Base-by-base conservation (phyloP, 2,797 vertebrate genomes). In the Coracias cyanogaster region DNA sequence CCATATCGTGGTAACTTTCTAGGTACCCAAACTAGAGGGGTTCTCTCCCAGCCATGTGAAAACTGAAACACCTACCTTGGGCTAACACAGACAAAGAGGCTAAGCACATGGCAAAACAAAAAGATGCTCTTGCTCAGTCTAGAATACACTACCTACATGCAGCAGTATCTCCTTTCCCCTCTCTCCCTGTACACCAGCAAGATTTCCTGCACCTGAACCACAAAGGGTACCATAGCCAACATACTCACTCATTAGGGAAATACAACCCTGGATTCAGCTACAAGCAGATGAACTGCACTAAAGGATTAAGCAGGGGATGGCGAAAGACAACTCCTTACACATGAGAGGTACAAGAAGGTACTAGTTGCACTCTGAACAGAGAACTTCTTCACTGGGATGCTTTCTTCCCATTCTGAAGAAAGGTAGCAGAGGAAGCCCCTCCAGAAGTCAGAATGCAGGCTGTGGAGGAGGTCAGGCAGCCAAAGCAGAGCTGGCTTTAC, bases 101-200 rank as follows among this genome's bases (percentile, higher is more conserved):
- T 15, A 67, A 89, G 28, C 3, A 7, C 8, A 1, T 0, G 12
- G 39, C 57, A 94, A 51, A 35, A 77, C 21, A 60, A 66, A 33
- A 77, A 51, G 37, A 77, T 22, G 31, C 15, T 51, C 54, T 20
- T 72, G 25, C 37, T 84, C 62, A 24, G 43, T 28, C 37, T 66
- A 58, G 26, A 91, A 69, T 9, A 49, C 8, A 18, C 25, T 3
- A 31, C 0, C 0, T 11, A 19, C 9, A 7, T 1, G 7, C 2
- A 87, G 62, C 51, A 37, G 74, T 6, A 6, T 19, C 20, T 86
- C 43, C 65, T 69, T 90, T 61, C 57, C 60, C 67, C 39, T 24
- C 51, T 71, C 25, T 35, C 62, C 58, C 20, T 9, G 25, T 49
- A 52, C 29, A 58, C 62, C 1, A 0, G 46, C 28, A 78, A n/a